Base-by-base conservation (phyloP, 2,797 vertebrate species). In the Alca torda region DNA sequence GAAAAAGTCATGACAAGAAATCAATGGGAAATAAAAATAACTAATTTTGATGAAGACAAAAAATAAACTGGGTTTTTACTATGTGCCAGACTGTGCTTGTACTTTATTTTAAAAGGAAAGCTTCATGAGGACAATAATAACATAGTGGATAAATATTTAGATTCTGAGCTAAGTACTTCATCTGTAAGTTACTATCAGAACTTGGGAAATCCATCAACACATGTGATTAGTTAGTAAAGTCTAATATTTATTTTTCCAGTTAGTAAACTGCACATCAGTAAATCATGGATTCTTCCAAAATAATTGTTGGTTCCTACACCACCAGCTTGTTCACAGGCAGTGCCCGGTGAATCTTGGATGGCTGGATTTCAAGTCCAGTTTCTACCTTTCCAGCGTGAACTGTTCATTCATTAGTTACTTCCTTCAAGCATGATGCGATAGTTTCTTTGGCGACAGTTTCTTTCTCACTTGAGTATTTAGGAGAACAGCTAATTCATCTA, bases 401-500 rank as follows among this genome's bases (percentile, higher is more conserved):
- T 82, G 41, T 41, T 74, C n/a, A 9, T 82, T 93, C 59, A 70
- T 79, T 56, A 88, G 14, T 51, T 86, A 11, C 19, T 67, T 89
- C 46, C 37, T 60, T 51, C n/a, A 65, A 79, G 61, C 41, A n/a
- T 16, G 39, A 75, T 75, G 33, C 1, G 31, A 33, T 75, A 35
- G 69, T 59, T 91, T 92, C 67, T 68, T 87, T 90, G 74, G 67
- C 16, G 4, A 54, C 43, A 56, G 56, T 50, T 96, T 85, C 51
- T 46, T 93, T 90, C 74, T 93, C 85, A 70, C 76, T 81, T 48
- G 73, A 67, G 51, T 69, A 73, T 81, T 95, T 65, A 90, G 65
- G 46, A 83, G 59, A 95, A 59, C 53, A 78, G 76, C 26, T 93
- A 93, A 93, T 95, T 87, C 64, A 82, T 86, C 70, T 80, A n/a